Conservation (phyloP, 2,113 vertebrate species). For the Sarotherodon lohbergeri region DNA sequence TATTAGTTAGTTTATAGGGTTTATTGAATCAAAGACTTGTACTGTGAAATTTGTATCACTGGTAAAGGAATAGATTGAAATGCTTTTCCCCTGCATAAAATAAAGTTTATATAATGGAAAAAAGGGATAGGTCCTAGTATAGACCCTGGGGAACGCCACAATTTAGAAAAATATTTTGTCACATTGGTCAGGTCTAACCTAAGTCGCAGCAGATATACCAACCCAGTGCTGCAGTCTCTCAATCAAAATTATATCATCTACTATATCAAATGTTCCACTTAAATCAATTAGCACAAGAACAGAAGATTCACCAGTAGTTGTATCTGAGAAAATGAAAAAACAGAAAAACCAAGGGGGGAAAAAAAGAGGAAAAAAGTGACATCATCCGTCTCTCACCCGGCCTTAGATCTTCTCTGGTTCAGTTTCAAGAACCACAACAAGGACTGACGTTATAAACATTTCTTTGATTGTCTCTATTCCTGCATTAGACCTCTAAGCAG, state of each 20-base stretch:
- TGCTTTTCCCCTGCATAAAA: not conserved
- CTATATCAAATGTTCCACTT: not conserved
- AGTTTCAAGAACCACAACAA: conserved; percentile 43
- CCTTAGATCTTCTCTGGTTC: conserved; percentile 8
- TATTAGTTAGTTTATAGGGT: not conserved
- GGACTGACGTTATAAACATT: not conserved
- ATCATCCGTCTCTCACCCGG: not conserved
- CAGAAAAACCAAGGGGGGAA: not conserved
- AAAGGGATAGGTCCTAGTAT: fast-evolving
- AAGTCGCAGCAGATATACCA: not conserved
- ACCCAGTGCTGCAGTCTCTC: not conserved
- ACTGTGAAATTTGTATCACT: not conserved
- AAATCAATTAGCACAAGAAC: not conserved
- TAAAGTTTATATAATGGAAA: not conserved
- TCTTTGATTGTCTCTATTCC: conserved; percentile 22
- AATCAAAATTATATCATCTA: not conserved
- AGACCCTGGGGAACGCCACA: not conserved
- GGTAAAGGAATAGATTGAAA: not conserved
- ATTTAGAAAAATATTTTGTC: not conserved
- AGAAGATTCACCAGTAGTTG: not conserved
- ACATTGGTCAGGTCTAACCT: not conserved
- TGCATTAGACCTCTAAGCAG: conserved; percentile 10
- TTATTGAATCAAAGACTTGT: not conserved
- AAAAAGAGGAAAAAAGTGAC: not conserved
- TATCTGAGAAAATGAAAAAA: not conserved